Conservation (phyloP, 2,888 invertebrate species). For the Microchrysa polita region DNA sequence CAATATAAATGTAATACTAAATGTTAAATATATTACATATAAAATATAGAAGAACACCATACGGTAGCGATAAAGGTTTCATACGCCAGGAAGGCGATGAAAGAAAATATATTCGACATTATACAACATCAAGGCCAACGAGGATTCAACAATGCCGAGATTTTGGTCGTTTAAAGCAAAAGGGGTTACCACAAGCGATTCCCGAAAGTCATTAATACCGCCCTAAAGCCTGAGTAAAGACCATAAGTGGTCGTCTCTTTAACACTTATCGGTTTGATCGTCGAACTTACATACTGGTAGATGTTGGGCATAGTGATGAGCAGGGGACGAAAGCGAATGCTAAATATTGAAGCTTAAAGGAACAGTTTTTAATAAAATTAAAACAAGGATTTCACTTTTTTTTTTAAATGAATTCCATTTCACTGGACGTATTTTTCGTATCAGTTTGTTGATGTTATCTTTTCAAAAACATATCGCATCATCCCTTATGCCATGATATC, state of each 20-base stretch:
- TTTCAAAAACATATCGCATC: no score
- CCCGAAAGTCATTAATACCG: conserved; percentile 15
- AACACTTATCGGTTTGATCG: not conserved
- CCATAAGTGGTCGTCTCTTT: conserved; percentile 18
- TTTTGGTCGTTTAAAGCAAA: not conserved
- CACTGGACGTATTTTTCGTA: no score
- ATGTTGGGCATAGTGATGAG: no score
- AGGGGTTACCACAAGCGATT: not conserved
- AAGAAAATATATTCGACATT: not conserved
- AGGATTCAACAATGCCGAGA: not conserved
- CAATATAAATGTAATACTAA: not conserved
- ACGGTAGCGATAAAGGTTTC: not conserved
- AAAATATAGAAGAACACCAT: no score
- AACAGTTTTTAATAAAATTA: no score
- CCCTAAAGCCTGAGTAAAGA: not conserved
- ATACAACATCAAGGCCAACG: conserved; percentile 6
- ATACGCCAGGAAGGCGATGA: not conserved
- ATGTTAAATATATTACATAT: not conserved
- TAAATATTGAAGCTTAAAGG: no score
- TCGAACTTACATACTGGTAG: no score
- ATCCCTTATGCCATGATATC: no score
- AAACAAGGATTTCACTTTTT: no score
- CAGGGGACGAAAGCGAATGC: no score
- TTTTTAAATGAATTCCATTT: no score
- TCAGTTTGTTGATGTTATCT: no score